These are phyloP conservation scores for Scylla paramamosain DNA, from an alignment of 1,140 invertebrate genomes.

Conservation along the genomic window DNA sequence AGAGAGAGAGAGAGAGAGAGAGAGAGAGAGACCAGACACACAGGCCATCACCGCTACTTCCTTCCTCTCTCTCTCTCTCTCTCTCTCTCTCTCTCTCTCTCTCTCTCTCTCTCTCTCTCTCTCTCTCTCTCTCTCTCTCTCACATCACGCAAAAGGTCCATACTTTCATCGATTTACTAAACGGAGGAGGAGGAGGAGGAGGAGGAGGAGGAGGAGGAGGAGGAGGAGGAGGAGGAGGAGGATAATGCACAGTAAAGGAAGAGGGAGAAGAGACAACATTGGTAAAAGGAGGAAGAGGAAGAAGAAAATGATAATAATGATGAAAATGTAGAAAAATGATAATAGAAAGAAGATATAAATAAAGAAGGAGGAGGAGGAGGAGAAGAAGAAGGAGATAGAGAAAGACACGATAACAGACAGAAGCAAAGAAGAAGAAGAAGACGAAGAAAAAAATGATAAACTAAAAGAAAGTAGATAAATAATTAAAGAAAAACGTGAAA, in stretches of 20 bases:
- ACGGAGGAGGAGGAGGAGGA: neutral
- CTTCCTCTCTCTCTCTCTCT: slow-evolving; percentile 37
- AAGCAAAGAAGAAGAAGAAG: neutral
- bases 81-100: neutral
- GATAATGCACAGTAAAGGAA: neutral
- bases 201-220: slow-evolving; percentile 5
- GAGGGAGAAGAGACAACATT: neutral
- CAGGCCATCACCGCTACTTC: neutral
- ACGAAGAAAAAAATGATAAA: neutral
- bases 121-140: slow-evolving; percentile 14
- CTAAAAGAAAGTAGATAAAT: neutral
- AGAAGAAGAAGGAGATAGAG: neutral
- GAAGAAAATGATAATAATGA: neutral
- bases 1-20: slow-evolving; percentile 4
- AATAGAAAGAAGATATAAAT: neutral
- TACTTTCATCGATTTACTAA: neutral
- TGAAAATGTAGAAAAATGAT: neutral
- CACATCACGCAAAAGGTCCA: no score
- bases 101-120: slow-evolving; percentile 8
- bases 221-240: neutral
- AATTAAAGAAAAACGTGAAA: neutral
- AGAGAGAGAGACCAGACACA: neutral
- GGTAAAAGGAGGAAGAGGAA: neutral
- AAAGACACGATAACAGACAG: neutral
- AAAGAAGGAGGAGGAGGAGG: neutral